A percentile compares a stretch with the other conserved stretches of the same genome.
phyloP scores from a whole-genome alignment of 2,888 invertebrate genomes.

The Polietes domitor region DNA sequence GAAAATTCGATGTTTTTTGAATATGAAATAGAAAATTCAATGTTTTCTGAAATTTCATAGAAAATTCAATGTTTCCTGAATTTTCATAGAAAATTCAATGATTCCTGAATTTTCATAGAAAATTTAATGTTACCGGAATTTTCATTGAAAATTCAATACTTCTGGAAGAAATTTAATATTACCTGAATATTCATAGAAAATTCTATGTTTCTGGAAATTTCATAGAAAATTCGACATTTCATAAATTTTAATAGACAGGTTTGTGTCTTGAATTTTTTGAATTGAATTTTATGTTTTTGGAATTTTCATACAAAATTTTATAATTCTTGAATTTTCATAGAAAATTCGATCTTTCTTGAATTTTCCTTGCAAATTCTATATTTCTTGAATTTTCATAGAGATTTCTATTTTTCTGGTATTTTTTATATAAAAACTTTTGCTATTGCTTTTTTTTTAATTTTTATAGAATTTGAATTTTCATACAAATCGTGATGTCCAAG shows the following conservation, averaged over 20 bases:
- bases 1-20: not conserved
- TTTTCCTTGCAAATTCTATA: not conserved
- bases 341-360: not conserved
- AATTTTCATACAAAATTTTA: not conserved
- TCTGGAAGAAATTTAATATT: not conserved
- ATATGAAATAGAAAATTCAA: not conserved
- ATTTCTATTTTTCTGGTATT: too few species aligned
- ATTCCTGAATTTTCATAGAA: not conserved
- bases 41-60: not conserved
- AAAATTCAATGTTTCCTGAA: not conserved
- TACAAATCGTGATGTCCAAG: not conserved
- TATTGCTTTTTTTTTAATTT: not conserved
- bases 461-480: not conserved
- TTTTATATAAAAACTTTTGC: not conserved
- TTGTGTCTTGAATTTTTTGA: not conserved
- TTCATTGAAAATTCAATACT: not conserved
- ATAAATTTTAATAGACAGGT: not conserved
- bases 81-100: not conserved
- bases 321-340: not conserved
- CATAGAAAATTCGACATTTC: not conserved
- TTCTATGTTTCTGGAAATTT: not conserved
- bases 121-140: not conserved
- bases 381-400: not conserved
- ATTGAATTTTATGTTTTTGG: not conserved
- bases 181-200: not conserved